Conservation (phyloP, 2,888 invertebrate species). For the Leucophenga montana region DNA sequence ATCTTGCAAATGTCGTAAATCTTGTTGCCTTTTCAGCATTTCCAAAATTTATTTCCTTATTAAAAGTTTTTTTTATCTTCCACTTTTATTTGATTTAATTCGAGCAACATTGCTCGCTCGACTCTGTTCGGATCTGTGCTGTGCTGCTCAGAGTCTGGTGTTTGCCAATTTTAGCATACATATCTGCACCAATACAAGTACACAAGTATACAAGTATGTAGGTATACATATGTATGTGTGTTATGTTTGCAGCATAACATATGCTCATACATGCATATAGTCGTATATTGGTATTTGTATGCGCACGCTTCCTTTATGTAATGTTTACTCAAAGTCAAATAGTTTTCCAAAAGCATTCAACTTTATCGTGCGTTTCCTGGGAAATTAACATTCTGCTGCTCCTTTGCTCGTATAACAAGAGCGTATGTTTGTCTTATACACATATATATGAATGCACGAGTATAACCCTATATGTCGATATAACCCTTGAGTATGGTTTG, state of each 20-base stretch:
- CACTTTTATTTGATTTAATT: constrained; percentile 62
- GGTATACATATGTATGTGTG: not conserved
- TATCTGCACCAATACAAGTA: constrained; percentile 4
- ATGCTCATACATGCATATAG: not conserved
- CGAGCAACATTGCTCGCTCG: constrained; percentile 28
- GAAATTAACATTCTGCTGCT: constrained; percentile 61
- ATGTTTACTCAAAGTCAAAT: constrained; percentile 58
- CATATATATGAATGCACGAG: constrained; percentile 12
- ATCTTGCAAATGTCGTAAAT: constrained; percentile 64
- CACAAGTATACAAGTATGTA: not conserved
- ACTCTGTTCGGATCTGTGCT: no score
- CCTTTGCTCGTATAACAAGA: not conserved
- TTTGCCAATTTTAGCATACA: not conserved
- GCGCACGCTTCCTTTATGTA: constrained; percentile 31
- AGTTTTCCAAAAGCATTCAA: constrained; percentile 65
- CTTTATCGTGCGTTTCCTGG: constrained; percentile 67
- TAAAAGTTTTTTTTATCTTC: constrained; percentile 51
- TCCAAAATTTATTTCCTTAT: constrained; percentile 63
- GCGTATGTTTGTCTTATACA: constrained; percentile 1
- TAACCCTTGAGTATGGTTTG: constrained; percentile 30
- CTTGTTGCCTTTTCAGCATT: constrained; percentile 63
- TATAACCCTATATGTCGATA: constrained; percentile 4
- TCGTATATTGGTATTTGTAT: not conserved
- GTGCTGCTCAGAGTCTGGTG: not conserved
- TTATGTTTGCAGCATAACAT: not conserved